A percentile compares a stretch with the other conserved stretches of the same genome.
Evolutionary conservation across 2,113 vertebrate genomes (phyloP).

Genomic region (Sinocyclocheilus anshuiensis): DNA sequence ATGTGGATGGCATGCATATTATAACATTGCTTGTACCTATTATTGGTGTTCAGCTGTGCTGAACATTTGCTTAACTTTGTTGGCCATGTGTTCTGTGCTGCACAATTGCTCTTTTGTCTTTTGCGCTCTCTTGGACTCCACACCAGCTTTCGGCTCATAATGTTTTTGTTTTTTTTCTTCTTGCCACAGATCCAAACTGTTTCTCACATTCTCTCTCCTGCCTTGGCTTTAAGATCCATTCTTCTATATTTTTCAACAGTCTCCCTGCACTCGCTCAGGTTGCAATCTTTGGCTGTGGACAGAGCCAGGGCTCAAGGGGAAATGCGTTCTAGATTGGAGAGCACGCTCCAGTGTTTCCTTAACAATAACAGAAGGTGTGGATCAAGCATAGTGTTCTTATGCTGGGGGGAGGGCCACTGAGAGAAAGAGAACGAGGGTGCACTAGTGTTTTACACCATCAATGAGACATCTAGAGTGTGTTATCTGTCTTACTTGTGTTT

Average conservation of each 20-base stretch:
- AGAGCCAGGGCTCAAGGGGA: slow-evolving; percentile 15
- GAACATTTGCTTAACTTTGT: slow-evolving; percentile 42
- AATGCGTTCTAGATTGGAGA: slow-evolving; percentile 30
- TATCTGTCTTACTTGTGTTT: slow-evolving; percentile 40
- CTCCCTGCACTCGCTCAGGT: slow-evolving; percentile 2
- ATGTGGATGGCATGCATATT: not conserved
- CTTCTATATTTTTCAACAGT: slow-evolving; percentile 37
- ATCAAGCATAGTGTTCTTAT: slow-evolving; percentile 22
- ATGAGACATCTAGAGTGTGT: slow-evolving; percentile 15
- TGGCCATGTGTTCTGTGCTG: slow-evolving; percentile 36
- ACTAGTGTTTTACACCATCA: slow-evolving; percentile 30
- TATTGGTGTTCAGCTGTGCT: slow-evolving; percentile 36
- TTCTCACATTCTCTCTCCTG: slow-evolving; percentile 29
- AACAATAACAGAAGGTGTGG: slow-evolving; percentile 42
- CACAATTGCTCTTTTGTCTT: slow-evolving; percentile 45
- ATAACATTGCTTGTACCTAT: not conserved
- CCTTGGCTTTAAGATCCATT: slow-evolving; percentile 36
- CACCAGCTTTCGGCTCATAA: not conserved
- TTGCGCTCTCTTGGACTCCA: not conserved
- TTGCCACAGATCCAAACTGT: slow-evolving; percentile 23
- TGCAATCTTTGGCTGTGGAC: slow-evolving; percentile 34
- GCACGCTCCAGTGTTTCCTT: slow-evolving; percentile 39
- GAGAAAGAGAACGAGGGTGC: not conserved
- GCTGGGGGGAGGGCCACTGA: slow-evolving; percentile 8
- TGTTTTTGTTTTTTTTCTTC: slow-evolving; percentile 35